Percentiles rank a stretch among this genome's conserved stretches.
These are phyloP conservation scores for Phyllopteryx taeniolatus DNA, from an alignment of 2,113 vertebrate genomes.

Conservation along the genomic window DNA sequence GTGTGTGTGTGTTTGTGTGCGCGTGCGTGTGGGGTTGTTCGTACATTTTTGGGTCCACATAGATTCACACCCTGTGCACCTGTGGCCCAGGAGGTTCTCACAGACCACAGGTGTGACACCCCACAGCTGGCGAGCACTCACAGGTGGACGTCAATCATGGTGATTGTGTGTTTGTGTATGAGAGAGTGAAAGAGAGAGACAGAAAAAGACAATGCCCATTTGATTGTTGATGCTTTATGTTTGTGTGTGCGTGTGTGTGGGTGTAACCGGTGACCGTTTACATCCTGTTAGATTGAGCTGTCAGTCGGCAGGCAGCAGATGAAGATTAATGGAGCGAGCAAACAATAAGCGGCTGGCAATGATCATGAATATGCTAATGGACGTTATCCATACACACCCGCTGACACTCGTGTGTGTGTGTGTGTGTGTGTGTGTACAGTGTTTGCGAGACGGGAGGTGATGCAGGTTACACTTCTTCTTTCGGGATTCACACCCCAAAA, in stretches of 20 bases:
- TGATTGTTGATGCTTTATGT: slow-evolving; percentile 72
- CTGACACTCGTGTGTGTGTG: slow-evolving; percentile 66
- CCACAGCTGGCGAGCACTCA: slow-evolving; percentile 72
- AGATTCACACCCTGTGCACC: slow-evolving; percentile 43
- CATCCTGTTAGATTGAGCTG: slow-evolving; percentile 99
- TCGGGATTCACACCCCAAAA: slow-evolving; percentile 65
- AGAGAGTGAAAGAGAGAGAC: slow-evolving; percentile 60
- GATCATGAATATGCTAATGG: slow-evolving; percentile 99
- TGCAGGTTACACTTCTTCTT: slow-evolving; percentile 70
- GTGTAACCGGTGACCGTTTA: slow-evolving; percentile 77
- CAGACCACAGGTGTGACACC: slow-evolving; percentile 72
- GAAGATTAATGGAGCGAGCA: slow-evolving; percentile 97
- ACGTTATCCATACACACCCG: slow-evolving; percentile 84
- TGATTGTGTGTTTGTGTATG: slow-evolving; percentile 39
- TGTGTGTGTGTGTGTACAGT: slow-evolving; percentile 42
- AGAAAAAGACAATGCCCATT: slow-evolving; percentile 79
- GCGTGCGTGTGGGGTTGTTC: background rate
- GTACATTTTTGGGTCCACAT: background rate
- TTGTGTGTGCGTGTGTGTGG: slow-evolving; percentile 28
- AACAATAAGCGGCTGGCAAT: slow-evolving; percentile 98
- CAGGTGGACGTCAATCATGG: slow-evolving; percentile 86
- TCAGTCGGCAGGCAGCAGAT: slow-evolving; percentile 90
- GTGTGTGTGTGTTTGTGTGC: background rate
- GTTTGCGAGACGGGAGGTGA: slow-evolving; percentile 82
- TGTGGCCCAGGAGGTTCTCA: slow-evolving; percentile 76